These are phyloP conservation scores for Xylophagus ater DNA, from an alignment of 2,888 invertebrate species.

Conservation along the genomic window DNA sequence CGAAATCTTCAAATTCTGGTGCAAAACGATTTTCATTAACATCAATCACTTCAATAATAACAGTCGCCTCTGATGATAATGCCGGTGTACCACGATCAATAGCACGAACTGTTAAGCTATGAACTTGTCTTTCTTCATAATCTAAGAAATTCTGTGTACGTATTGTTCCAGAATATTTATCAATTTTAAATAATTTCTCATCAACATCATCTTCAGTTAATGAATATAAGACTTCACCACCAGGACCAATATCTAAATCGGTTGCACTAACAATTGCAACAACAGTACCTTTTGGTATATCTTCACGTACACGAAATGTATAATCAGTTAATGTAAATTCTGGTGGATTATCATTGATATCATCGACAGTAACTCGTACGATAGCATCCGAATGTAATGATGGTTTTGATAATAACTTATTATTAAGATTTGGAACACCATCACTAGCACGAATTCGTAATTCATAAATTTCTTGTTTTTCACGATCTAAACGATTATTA, in stretches of 20 bases:
- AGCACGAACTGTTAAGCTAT: conserved; percentile 76
- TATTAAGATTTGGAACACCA: conserved; percentile 48
- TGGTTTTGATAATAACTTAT: conserved; percentile 37
- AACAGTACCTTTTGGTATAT: conserved; percentile 77
- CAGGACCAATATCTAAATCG: conserved; percentile 76
- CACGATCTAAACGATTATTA: conserved; percentile 69
- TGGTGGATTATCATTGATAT: conserved; percentile 85
- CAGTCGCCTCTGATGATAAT: conserved; percentile 63
- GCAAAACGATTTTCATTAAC: conserved; percentile 86
- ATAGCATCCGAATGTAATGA: conserved; percentile 68
- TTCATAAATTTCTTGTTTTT: conserved; percentile 70
- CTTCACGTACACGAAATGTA: conserved; percentile 76
- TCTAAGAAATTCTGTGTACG: conserved; percentile 68
- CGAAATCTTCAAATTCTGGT: conserved; percentile 73
- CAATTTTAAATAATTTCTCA: conserved; percentile 66
- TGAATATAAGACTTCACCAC: conserved; percentile 72
- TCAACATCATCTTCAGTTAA: conserved; percentile 55
- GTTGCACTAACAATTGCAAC: conserved; percentile 69
- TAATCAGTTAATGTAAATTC: conserved; percentile 66
- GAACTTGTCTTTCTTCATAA: conserved; percentile 81
- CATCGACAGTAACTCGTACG: conserved; percentile 71
- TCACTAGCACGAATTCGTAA: conserved; percentile 69
- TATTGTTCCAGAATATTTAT: conserved; percentile 74
- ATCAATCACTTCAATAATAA: conserved; percentile 80
- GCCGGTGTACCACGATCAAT: conserved; percentile 76